Evolutionary conservation across 2,113 vertebrate genomes (phyloP).

Genomic region (Odontophorus gujanensis): DNA sequence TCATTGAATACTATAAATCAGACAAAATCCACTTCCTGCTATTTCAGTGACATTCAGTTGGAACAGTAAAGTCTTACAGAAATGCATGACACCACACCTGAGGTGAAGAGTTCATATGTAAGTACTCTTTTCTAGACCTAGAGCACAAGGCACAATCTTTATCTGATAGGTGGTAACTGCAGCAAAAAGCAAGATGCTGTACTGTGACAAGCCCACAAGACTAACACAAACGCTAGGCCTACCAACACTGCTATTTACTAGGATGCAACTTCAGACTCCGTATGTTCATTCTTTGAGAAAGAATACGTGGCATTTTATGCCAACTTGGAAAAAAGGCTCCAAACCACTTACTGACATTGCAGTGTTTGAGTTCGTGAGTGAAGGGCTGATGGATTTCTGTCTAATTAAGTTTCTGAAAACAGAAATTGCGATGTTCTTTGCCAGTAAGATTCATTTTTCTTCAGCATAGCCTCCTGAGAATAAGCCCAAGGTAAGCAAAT

Average conservation of each 20-base stretch:
- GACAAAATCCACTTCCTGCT: not conserved
- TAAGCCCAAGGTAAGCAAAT: not conserved
- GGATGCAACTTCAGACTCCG: not conserved
- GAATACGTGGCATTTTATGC: not conserved
- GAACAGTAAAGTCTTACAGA: not conserved
- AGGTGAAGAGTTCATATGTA: not conserved
- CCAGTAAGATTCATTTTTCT: slow-evolving; percentile 10
- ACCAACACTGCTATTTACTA: not conserved
- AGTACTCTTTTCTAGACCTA: not conserved
- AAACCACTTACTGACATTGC: not conserved
- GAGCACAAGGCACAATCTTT: not conserved
- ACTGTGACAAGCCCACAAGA: not conserved
- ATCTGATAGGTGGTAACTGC: not conserved
- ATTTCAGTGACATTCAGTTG: not conserved
- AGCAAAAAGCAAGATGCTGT: not conserved
- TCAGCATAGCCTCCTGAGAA: not conserved
- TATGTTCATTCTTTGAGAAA: not conserved
- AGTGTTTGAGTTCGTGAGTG: not conserved
- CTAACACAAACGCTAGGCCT: too few relatives aligned
- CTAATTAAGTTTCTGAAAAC: slow-evolving; percentile 1
- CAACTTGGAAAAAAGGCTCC: not conserved
- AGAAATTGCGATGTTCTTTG: slow-evolving; percentile 1
- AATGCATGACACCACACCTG: not conserved
- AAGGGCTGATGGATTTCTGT: not conserved
- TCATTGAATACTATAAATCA: not conserved